Evolutionary conservation across 2,797 vertebrate species (phyloP), one percentile per base, ranked within the genome.

Genomic region (Falco novaeseelandiae): DNA sequence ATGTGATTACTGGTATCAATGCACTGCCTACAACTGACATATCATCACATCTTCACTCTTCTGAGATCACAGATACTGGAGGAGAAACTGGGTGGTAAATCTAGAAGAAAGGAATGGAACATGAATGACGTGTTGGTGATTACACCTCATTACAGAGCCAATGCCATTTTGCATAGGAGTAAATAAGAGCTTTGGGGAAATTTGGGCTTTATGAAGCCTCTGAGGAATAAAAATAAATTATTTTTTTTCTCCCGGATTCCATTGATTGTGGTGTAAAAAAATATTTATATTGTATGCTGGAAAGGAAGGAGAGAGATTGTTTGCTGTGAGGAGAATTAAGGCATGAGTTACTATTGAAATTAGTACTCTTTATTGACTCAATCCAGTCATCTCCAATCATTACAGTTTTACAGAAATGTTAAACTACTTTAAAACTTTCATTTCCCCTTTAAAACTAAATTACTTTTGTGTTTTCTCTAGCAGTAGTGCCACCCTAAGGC

Each of bases 391-490:
- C 95, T 96, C 95, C 87, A 92, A 85, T 96, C 96, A 97, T 97
- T 98, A 97, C 96, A 97, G 96, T 96, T 98, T 95, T 97, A 93
- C 96, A 85, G 71, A 98, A 98, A 97, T 97, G 97, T 98, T 98
- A 97, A 98, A 97, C 97, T 98, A 97, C 97, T 97, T 98, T 97
- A 98, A 97, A 98, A 98, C 98, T 98, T 98, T 98, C 97, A 97
- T 97, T 98, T 98, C 97, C 97, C 97, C 97, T 97, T 98, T 98
- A 98, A 98, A 98, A 97, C 97, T 90, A 97, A 98, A 96, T 98
- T 98, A 98, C 97, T 98, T 98, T 90, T 96, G 94, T 98, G 86
- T 97, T 98, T 97, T 97, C 97, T 77, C 81, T 81, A 95, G 94
- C 96, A 96, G 95, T 93, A 96, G 94, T 95, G 96, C 97, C 97